These are phyloP conservation scores for Coronaproctus castanopsis DNA, from an alignment of 2,888 invertebrate genomes.

Conservation along the genomic window DNA sequence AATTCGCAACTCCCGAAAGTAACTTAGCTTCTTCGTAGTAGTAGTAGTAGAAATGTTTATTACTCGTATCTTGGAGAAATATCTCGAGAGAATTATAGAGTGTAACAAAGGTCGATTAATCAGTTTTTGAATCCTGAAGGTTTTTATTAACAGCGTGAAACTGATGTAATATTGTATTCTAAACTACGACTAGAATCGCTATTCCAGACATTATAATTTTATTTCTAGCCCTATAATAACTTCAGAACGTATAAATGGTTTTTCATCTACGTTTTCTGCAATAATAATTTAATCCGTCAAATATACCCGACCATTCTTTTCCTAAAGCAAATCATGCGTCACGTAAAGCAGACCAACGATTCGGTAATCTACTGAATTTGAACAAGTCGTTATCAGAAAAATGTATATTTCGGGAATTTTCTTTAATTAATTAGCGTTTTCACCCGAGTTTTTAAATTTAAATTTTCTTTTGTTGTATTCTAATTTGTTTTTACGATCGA, in stretches of 20 bases:
- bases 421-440: too few relatives aligned
- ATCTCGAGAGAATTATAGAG: slow-evolving; percentile 11
- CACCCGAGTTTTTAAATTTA: too few relatives aligned
- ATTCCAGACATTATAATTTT: slow-evolving; percentile 7
- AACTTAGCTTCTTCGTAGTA: slow-evolving; percentile 15
- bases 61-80: slow-evolving; percentile 15
- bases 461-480: too few relatives aligned
- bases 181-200: slow-evolving; percentile 15
- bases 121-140: slow-evolving; percentile 10
- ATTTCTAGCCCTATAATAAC: neutral
- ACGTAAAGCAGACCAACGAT: slow-evolving; percentile 17
- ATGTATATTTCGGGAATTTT: too few relatives aligned
- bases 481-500: too few relatives aligned
- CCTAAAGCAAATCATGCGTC: too few relatives aligned
- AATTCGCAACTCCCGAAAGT: too few relatives aligned
- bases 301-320: slow-evolving; percentile 16
- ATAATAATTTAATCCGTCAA: slow-evolving; percentile 15
- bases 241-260: slow-evolving; percentile 12
- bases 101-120: slow-evolving; percentile 15
- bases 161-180: slow-evolving; percentile 11
- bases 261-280: slow-evolving; percentile 13
- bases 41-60: slow-evolving; percentile 14
- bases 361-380: too few relatives aligned
- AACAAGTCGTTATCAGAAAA: too few relatives aligned
- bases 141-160: slow-evolving; percentile 11